Conservation (phyloP, 2,888 invertebrate species). For the Stenoptilia bipunctidactyla region DNA sequence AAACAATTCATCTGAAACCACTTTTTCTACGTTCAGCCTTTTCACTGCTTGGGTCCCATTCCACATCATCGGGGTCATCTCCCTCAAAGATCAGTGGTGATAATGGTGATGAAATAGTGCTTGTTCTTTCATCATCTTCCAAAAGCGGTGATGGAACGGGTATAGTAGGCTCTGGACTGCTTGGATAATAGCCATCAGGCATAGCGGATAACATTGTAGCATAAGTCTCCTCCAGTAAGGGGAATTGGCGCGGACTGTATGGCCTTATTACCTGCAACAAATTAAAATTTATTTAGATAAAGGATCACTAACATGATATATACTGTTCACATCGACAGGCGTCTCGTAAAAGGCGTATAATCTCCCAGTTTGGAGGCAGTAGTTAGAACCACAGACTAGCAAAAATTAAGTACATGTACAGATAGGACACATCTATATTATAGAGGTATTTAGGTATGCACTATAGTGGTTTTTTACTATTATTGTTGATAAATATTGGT, state of each 20-base stretch:
- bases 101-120: constrained; percentile 32
- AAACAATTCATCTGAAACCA: constrained; percentile 30
- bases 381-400: no score
- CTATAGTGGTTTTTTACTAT: no score
- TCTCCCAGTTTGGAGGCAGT: no score
- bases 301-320: no score
- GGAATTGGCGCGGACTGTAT: constrained; percentile 82
- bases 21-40: constrained; percentile 34
- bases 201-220: constrained; percentile 77
- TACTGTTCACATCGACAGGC: no score
- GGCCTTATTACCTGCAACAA: constrained; percentile 74
- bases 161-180: constrained; percentile 17
- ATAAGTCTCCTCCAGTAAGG: constrained; percentile 78
- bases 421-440: no score
- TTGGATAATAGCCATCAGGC: constrained; percentile 74
- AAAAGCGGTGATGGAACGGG: constrained; percentile 10
- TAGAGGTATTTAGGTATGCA: no score
- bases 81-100: constrained; percentile 68
- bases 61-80: constrained; percentile 89
- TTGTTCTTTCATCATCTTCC: constrained; percentile 20
- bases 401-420: no score
- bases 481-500: no score
- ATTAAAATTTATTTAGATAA: no score
- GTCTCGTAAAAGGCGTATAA: no score
- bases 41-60: constrained; percentile 76